These are phyloP conservation scores for Drosophila tsacasi DNA, from an alignment of 1,140 invertebrate species.

Conservation along the genomic window DNA sequence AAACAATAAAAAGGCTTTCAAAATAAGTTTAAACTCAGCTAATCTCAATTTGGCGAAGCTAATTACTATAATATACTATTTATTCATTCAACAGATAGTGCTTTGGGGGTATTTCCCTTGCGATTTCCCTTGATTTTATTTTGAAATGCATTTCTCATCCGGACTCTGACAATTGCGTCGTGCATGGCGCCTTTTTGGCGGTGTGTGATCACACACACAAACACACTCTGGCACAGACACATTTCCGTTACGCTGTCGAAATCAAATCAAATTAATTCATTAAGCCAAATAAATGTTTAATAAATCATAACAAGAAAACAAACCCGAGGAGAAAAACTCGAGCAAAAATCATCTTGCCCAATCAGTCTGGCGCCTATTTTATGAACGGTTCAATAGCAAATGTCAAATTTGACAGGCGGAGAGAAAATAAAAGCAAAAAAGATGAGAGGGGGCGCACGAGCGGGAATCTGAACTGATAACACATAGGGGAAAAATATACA, in stretches of 20 bases:
- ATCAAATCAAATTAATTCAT: slow-evolving; percentile 82
- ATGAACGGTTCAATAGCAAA: slow-evolving; percentile 78
- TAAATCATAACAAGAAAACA: slow-evolving; percentile 74
- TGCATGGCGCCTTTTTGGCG: slow-evolving; percentile 59
- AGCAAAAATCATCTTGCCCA: slow-evolving; percentile 44
- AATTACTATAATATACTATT: background rate
- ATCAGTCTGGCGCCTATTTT: slow-evolving; percentile 79
- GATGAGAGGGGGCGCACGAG: slow-evolving; percentile 24
- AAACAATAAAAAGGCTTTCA: background rate
- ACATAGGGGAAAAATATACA: slow-evolving; percentile 1
- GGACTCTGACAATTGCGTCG: slow-evolving; percentile 58
- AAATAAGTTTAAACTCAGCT: background rate
- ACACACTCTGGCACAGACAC: slow-evolving; percentile 6
- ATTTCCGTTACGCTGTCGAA: slow-evolving; percentile 64
- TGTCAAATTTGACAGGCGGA: slow-evolving; percentile 73
- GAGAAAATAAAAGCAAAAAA: background rate
- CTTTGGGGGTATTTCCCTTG: slow-evolving; percentile 16
- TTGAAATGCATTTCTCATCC: slow-evolving; percentile 36
- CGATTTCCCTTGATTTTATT: slow-evolving; percentile 25
- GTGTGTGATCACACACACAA: slow-evolving; percentile 20
- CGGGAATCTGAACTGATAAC: slow-evolving; percentile 33
- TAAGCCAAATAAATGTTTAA: slow-evolving; percentile 78
- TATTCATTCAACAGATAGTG: background rate
- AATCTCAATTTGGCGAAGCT: slow-evolving; percentile 2
- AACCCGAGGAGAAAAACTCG: slow-evolving; percentile 17